Evolutionary conservation across 2,113 vertebrate species (phyloP).

Genomic region (Canis aureus): DNA sequence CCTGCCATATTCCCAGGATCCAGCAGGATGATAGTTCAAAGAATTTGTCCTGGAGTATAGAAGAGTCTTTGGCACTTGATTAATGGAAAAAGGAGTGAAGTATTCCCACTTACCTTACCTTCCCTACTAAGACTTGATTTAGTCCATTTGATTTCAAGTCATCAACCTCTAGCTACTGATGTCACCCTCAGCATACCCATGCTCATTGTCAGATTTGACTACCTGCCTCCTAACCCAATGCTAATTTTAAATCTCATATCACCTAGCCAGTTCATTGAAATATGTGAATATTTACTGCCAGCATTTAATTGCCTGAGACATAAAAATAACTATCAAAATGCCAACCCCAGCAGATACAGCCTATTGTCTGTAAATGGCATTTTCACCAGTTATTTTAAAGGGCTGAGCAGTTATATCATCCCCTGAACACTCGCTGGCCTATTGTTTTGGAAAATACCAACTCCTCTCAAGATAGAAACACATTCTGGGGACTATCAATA

Average conservation of each 20-base stretch:
- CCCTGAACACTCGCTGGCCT: background rate
- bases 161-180: background rate
- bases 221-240: background rate
- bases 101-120: background rate
- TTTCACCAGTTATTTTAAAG: conserved; percentile 62
- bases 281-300: conserved; percentile 47
- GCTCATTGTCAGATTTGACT: background rate
- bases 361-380: conserved; percentile 49
- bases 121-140: background rate
- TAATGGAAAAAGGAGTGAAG: background rate
- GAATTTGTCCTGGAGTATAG: background rate
- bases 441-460: conserved; percentile 60
- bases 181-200: background rate
- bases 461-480: conserved; percentile 17
- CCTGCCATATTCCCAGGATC: background rate
- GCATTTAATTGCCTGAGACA: conserved; percentile 57
- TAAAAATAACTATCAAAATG: conserved; percentile 66
- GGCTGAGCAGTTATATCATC: background rate
- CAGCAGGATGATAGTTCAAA: background rate
- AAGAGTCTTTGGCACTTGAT: background rate
- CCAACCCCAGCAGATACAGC: conserved; percentile 39
- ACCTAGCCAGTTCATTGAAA: background rate
- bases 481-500: background rate
- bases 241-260: conserved; percentile 35
- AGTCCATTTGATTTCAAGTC: background rate